A percentile compares a stretch with the other conserved stretches of the same genome.
These are phyloP conservation scores for Penaeus indicus DNA, from an alignment of 1,140 invertebrate species.

Conservation along the genomic window DNA sequence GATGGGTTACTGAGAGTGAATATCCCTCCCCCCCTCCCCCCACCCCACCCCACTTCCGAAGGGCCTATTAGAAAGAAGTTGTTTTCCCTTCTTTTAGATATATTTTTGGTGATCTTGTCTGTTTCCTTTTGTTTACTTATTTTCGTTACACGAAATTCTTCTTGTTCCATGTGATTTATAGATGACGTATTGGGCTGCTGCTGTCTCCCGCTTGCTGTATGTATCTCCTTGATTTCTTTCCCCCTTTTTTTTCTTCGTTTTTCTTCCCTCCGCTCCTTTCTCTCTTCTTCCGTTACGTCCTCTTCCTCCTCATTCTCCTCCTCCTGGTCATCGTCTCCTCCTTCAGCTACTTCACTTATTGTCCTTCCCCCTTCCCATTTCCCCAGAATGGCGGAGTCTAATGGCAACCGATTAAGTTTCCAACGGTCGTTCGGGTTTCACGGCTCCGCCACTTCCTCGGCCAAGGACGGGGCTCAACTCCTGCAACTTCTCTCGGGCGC, in stretches of 20 bases:
- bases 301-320: slow-evolving; percentile 28
- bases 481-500: slow-evolving; percentile 37
- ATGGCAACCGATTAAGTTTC: slow-evolving; percentile 63
- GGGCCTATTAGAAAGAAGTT: too few relatives aligned
- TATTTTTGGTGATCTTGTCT: not conserved
- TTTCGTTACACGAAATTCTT: not conserved
- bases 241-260: not conserved
- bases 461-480: slow-evolving; percentile 55
- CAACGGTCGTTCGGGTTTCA: slow-evolving; percentile 62
- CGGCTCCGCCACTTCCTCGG: slow-evolving; percentile 61
- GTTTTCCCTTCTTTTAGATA: not conserved
- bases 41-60: too few relatives aligned
- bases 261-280: not conserved
- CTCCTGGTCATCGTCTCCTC: slow-evolving; percentile 38
- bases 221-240: not conserved
- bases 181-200: not conserved
- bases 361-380: slow-evolving; percentile 60
- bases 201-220: not conserved
- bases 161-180: not conserved
- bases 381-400: slow-evolving; percentile 61
- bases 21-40: too few relatives aligned
- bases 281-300: not conserved
- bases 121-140: not conserved
- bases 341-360: slow-evolving; percentile 59
- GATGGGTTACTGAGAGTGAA: too few relatives aligned